Conservation (phyloP, 2,888 invertebrate genomes). For the Cyclophora punctaria region DNA sequence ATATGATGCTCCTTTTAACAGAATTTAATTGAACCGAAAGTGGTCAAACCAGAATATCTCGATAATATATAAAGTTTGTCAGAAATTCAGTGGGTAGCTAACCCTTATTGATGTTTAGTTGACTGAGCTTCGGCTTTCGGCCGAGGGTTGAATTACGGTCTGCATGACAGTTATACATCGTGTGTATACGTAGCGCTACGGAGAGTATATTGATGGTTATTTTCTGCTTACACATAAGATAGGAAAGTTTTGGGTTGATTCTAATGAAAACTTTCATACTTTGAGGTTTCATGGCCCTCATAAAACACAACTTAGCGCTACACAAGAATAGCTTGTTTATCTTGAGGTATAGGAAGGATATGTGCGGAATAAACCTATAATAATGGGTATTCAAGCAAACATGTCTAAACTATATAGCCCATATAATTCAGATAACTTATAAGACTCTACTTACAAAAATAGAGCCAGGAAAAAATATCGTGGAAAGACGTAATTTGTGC, state of each 20-base stretch:
- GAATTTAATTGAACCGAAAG: slow-evolving; percentile 1
- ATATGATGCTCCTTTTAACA: not conserved
- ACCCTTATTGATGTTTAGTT: slow-evolving; percentile 20
- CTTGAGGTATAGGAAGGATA: too few relatives aligned
- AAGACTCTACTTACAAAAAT: too few relatives aligned
- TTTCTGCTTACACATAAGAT: slow-evolving; percentile 4
- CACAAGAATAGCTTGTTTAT: not conserved
- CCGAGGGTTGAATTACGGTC: slow-evolving; percentile 15
- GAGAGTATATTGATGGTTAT: slow-evolving; percentile 9
- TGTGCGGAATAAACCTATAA: too few relatives aligned
- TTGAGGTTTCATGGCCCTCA: slow-evolving; percentile 2
- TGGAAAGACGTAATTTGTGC: too few relatives aligned
- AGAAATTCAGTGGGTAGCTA: slow-evolving; percentile 15
- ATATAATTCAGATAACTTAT: too few relatives aligned
- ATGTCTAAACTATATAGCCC: too few relatives aligned
- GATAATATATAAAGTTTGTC: slow-evolving; percentile 15
- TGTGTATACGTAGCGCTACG: not conserved
- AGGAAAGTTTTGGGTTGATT: slow-evolving; percentile 10
- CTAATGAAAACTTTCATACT: slow-evolving; percentile 8
- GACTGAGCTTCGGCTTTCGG: slow-evolving; percentile 11
- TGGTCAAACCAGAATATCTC: slow-evolving; percentile 18
- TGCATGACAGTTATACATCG: slow-evolving; percentile 8
- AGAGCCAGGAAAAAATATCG: too few relatives aligned
- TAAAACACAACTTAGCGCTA: not conserved
- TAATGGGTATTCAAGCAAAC: too few relatives aligned